Evolutionary conservation across 1,140 invertebrate species (phyloP).

Genomic region (Oncopodura yosiiana): DNA sequence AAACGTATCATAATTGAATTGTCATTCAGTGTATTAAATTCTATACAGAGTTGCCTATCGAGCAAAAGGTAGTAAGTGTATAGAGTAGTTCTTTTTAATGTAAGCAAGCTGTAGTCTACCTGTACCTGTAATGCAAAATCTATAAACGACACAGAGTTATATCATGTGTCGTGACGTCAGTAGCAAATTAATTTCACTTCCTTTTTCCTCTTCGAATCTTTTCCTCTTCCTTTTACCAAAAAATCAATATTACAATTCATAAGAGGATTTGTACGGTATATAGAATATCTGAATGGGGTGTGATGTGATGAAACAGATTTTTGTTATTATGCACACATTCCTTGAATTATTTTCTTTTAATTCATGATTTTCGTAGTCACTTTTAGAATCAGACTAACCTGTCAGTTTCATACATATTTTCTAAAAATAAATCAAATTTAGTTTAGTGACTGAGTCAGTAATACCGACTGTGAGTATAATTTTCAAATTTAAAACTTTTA

Average conservation of each 20-base stretch:
- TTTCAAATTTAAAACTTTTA: too few species aligned
- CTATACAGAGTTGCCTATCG: neutral
- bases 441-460: too few species aligned
- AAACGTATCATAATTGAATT: neutral
- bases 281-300: neutral
- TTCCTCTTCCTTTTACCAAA: constrained; percentile 21
- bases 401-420: too few species aligned
- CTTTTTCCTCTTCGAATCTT: constrained; percentile 15
- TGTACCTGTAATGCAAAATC: too few species aligned
- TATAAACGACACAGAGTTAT: neutral
- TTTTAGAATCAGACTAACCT: neutral
- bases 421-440: too few species aligned
- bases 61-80: neutral
- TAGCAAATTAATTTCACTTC: constrained; percentile 29
- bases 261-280: neutral
- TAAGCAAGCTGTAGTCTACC: neutral
- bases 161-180: constrained; percentile 18
- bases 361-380: neutral
- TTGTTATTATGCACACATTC: too few species aligned
- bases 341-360: constrained; percentile 5
- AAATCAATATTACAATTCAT: constrained; percentile 13
- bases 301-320: constrained; percentile 5
- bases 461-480: too few species aligned
- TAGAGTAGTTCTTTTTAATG: neutral
- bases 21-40: neutral